phyloP scores from a whole-genome alignment of 2,797 vertebrate species.

The Tiaroga cobitis region DNA sequence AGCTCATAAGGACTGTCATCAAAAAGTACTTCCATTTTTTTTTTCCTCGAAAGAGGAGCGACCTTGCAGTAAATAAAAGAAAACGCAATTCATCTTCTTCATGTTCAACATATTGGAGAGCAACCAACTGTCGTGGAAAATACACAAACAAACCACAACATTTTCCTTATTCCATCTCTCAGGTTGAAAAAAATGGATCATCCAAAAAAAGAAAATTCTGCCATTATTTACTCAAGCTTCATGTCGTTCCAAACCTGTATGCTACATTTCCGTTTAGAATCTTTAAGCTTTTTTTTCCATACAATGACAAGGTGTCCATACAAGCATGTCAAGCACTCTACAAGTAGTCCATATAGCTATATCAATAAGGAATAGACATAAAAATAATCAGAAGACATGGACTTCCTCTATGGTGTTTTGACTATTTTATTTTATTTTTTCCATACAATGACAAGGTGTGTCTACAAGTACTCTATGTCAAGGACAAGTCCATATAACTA shows the following conservation, averaged over 20 bases:
- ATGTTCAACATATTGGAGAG: constrained; percentile 21
- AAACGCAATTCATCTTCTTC: constrained; percentile 47
- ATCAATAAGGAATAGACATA: not conserved
- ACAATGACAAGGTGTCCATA: not conserved
- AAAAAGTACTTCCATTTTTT: constrained; percentile 27
- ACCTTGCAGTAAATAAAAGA: constrained; percentile 51
- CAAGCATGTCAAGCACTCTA: too few relatives aligned
- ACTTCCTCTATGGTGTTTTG: not conserved
- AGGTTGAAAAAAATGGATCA: constrained; percentile 8
- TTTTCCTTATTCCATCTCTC: not conserved
- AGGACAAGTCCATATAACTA: too few relatives aligned
- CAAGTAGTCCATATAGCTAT: not conserved
- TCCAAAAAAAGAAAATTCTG: not conserved
- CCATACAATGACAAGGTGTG: too few relatives aligned
- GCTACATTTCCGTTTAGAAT: not conserved
- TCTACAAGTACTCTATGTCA: too few relatives aligned
- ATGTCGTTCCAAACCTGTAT: not conserved
- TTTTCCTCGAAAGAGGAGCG: constrained; percentile 33
- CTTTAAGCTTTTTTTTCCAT: not conserved
- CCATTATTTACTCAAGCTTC: not conserved
- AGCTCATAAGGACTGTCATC: constrained; percentile 31
- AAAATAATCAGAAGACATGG: not conserved
- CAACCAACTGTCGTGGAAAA: constrained; percentile 16
- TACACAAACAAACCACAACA: not conserved
- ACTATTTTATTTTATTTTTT: not conserved